A percentile compares a stretch with the other conserved stretches of the same genome.
These are phyloP conservation scores for Mythimna vitellina DNA, from an alignment of 2,888 invertebrate species.

Conservation along the genomic window DNA sequence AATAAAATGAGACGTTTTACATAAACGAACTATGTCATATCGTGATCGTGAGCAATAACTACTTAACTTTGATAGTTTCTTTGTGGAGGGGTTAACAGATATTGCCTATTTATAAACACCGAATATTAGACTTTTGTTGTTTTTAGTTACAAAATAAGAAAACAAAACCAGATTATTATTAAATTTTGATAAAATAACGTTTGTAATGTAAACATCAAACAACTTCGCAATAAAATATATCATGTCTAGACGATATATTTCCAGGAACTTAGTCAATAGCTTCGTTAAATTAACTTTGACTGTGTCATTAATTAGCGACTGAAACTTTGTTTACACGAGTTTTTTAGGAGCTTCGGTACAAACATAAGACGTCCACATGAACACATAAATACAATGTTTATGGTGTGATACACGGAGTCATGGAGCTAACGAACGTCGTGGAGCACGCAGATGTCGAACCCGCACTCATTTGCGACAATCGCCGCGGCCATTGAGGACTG, in stretches of 20 bases:
- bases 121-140: conserved; percentile 25
- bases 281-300: conserved; percentile 54
- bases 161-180: background rate
- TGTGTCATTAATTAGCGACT: conserved; percentile 57
- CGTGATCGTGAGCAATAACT: conserved; percentile 59
- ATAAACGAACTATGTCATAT: conserved; percentile 55
- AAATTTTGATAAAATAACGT: conserved; percentile 6
- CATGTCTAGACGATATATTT: conserved; percentile 38
- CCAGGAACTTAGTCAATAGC: conserved; percentile 38
- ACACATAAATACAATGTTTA: conserved; percentile 56
- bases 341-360: conserved; percentile 39
- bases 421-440: conserved; percentile 29
- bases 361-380: conserved; percentile 21
- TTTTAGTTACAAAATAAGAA: background rate
- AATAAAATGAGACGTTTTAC: conserved; percentile 66
- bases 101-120: conserved; percentile 46
- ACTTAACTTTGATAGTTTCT: conserved; percentile 56
- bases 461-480: conserved; percentile 88
- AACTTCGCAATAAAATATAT: conserved; percentile 25
- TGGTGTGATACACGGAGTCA: conserved; percentile 28
- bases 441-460: conserved; percentile 79
- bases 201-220: conserved; percentile 1
- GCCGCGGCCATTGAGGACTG: conserved; percentile 85
- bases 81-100: conserved; percentile 49
- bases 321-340: conserved; percentile 48